Base-by-base conservation (phyloP, 2,113 vertebrate species). In the Capreolus pygargus region DNA sequence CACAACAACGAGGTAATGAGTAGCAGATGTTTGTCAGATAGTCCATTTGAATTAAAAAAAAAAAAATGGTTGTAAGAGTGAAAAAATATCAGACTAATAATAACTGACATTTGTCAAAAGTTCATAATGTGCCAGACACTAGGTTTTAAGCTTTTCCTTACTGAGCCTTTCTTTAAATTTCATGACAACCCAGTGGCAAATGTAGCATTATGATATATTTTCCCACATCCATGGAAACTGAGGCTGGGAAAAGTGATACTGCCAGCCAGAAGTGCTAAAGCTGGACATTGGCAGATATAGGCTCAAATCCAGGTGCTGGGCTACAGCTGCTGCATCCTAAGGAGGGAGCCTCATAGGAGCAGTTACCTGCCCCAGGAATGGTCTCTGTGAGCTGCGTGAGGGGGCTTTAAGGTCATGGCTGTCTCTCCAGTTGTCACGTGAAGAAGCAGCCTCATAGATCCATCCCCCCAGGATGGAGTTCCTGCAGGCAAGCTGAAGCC, bases 401-500 rank as follows among this genome's bases (percentile, higher is more conserved):
- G 13, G 74, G 9, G 28, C 12, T 13, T 11, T 14, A 17, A 70
- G 16, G 9, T 0, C 0, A 0, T 12, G 5, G 60, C 39, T 83
- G 6, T 45, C 54, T 28, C 30, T 27, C 45, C 52, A n/a, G 23
- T 30, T 67, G 78, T 86, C 83, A 78, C 0, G 2, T 5, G 11
- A 13, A 43, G 45, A 89, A 23, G 19, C 9, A 47, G 23, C 39
- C 78, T 90, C 9, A 6, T 23, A 43, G 50, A 12, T 2, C n/a
- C 14, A 25, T 16, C 16, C 17, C 17, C 57, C 50, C 12, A 30
- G 15, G 33, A 13, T 64, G 57, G 33, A 7, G 50, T 50, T 85
- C 57, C 25, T 33, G 27, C 5, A 60, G 61, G 33, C 27, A 43
- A 88, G 94, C 36, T 25, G 54, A 74, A 33, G 57, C 3, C 1